A percentile compares a stretch with the other conserved stretches of the same genome.
These are phyloP conservation scores for Caenorhabditis drosophilae DNA, from an alignment of 2,888 invertebrate species.

Conservation along the genomic window DNA sequence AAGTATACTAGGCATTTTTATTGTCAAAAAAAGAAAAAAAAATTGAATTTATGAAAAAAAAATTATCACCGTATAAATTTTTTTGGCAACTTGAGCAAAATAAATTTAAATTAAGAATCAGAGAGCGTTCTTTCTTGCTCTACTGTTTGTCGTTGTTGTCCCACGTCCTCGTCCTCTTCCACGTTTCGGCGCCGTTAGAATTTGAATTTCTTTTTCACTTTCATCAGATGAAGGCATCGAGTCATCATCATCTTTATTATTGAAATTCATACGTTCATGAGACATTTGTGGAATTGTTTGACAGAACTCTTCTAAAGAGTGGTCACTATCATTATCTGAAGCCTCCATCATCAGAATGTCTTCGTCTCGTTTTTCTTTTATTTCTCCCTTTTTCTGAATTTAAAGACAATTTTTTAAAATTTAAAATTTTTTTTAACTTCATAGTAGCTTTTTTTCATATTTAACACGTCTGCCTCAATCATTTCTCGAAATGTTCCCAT, in stretches of 20 bases:
- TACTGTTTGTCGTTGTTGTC: background rate
- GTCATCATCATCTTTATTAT: background rate
- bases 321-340: background rate
- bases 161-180: constrained; percentile 4
- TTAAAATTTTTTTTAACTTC: constrained; percentile 7
- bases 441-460: constrained; percentile 20
- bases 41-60: too few species aligned
- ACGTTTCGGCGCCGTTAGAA: background rate
- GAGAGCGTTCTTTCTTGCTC: background rate
- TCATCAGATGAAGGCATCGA: background rate
- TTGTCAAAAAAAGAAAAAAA: too few species aligned
- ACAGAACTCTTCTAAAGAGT: too few species aligned
- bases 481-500: constrained; percentile 13
- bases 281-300: background rate
- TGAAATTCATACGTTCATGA: background rate
- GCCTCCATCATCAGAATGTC: constrained; percentile 5
- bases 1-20: too few species aligned
- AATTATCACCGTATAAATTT: too few species aligned
- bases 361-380: background rate
- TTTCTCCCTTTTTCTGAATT: constrained; percentile 7
- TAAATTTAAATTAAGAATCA: background rate
- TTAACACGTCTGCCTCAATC: constrained; percentile 16
- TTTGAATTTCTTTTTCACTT: background rate
- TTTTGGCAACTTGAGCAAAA: too few species aligned
- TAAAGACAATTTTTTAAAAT: constrained; percentile 6